Conservation (phyloP, 2,113 vertebrate genomes). For the Menura novaehollandiae region DNA sequence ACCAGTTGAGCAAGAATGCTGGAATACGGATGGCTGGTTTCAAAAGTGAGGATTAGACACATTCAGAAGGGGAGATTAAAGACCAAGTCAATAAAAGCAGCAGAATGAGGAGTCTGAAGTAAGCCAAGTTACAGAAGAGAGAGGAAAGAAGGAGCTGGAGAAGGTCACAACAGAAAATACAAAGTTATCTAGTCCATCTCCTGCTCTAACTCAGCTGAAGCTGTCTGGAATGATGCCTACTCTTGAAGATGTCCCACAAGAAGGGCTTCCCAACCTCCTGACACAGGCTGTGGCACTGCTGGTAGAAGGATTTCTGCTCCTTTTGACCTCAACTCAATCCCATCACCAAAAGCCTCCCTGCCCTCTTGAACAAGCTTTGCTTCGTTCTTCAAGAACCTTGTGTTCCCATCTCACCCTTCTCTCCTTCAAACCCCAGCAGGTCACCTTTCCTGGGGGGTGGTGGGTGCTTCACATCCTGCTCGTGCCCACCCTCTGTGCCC, state of each 20-base stretch:
- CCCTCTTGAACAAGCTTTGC: background rate
- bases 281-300: background rate
- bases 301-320: background rate
- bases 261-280: background rate
- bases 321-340: background rate
- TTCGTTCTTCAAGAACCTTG: background rate
- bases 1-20: background rate
- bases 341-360: background rate
- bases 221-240: accelerated
- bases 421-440: background rate
- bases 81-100: background rate
- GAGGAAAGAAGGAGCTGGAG: background rate
- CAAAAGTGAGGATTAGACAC: background rate
- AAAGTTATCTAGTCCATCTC: background rate
- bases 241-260: background rate
- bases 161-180: background rate
- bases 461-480: accelerated
- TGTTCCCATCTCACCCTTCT: background rate
- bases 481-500: background rate
- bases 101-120: background rate
- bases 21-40: background rate
- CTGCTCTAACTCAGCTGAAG: background rate
- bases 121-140: background rate
- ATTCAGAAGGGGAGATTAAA: background rate
- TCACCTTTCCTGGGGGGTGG: background rate